A percentile compares a stretch with the other conserved stretches of the same genome.
phyloP scores from a whole-genome alignment of 2,113 vertebrate species.

The Picathartes gymnocephalus region DNA sequence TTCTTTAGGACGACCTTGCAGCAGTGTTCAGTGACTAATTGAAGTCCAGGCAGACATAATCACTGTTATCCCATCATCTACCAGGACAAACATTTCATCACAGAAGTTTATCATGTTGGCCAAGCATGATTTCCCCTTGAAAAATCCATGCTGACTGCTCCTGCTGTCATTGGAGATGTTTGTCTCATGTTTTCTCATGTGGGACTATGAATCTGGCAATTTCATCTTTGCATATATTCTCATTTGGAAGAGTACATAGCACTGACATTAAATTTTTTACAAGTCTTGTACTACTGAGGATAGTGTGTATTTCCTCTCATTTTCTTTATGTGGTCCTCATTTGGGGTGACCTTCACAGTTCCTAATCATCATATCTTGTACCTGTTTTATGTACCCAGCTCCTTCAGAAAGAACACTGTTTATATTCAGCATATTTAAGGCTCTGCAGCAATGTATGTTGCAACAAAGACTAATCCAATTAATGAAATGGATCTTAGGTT shows the following conservation, averaged over 20 bases:
- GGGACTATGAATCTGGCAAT: neutral
- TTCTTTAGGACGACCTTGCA: neutral
- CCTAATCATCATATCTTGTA: neutral
- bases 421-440: neutral
- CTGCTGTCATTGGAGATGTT: neutral
- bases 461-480: neutral
- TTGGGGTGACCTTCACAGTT: neutral
- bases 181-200: neutral
- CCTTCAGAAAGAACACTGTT: neutral
- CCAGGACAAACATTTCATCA: neutral
- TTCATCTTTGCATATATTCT: neutral
- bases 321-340: neutral
- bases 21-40: neutral
- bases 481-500: neutral
- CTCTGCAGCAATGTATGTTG: neutral
- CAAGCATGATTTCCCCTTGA: neutral
- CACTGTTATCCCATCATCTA: neutral
- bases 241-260: neutral
- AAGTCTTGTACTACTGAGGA: neutral
- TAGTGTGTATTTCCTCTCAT: neutral
- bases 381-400: neutral
- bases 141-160: neutral
- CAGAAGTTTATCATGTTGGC: neutral
- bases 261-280: neutral
- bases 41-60: neutral